Evolutionary conservation across 2,888 invertebrate species (phyloP), one percentile per base, ranked within the genome.

Genomic region (Zaprionus bogoriensis): DNA sequence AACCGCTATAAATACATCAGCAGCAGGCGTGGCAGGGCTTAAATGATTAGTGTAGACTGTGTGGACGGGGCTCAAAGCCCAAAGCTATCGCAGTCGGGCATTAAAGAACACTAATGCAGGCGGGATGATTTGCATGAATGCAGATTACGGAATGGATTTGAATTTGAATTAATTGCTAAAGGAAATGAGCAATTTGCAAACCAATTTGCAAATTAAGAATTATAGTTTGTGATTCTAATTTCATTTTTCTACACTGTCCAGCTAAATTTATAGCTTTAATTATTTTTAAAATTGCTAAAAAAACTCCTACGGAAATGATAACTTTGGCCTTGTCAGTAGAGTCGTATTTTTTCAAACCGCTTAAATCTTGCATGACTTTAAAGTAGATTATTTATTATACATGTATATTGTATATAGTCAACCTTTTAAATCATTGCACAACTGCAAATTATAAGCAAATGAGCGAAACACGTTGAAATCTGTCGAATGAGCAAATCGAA

Each of bases 1-100:
- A 76, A 57, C 67, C 60, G 68, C 68, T 69, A 76, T 79, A 82
- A 73, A 73, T 62, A 73, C 80, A 67, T 69, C 77, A 80, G 58
- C 55, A 47, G 72, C 70, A 47, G 80, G 77, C 70, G 69, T 63
- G 78, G 71, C 63, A 38, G 28, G 54, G 65, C 52, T 75, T 72
- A 64, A 77, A 63, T 67, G 75, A 72, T 75, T 67, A n/a, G n/a
- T n/a, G n/a, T n/a, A n/a, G n/a, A n/a, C n/a, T n/a, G n/a, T n/a
- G n/a, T n/a, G n/a, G n/a, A n/a, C n/a, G n/a, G n/a, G n/a, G n/a
- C n/a, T n/a, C n/a, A n/a, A n/a, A n/a, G n/a, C n/a, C n/a, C n/a
- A 69, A 76, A 76, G 77, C 54, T 57, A 77, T 64, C 65, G 64
- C 30, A 51, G 41, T 19, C 22, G 45, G n/a, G n/a, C n/a, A n/a